These are phyloP conservation scores for Oryzias javanicus DNA, from an alignment of 2,113 vertebrate genomes.

Conservation along the genomic window DNA sequence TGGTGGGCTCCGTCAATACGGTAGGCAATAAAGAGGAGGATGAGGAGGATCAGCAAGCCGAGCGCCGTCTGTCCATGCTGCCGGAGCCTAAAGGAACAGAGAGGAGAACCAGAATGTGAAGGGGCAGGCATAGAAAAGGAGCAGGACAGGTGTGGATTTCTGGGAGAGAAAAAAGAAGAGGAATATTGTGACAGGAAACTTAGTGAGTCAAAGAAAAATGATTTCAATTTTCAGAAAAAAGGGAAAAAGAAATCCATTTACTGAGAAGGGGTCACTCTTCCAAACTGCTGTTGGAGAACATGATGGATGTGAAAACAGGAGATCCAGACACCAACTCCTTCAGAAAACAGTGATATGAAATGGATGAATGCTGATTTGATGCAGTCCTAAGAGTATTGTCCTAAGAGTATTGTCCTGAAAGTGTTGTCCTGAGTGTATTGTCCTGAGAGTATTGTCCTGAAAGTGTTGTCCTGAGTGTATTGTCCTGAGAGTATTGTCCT, in stretches of 20 bases:
- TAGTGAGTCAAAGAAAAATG: constrained; percentile 10
- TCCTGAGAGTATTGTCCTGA: too few relatives aligned
- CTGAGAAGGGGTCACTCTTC: constrained; percentile 11
- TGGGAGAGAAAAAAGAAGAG: constrained; percentile 9
- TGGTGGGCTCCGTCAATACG: constrained; percentile 87
- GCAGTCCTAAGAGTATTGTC: too few relatives aligned
- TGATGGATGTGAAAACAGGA: not conserved
- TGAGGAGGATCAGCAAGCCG: constrained; percentile 75
- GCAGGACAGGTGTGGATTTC: not conserved
- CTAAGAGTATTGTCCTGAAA: too few relatives aligned
- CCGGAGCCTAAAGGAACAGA: constrained; percentile 83
- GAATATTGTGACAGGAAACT: not conserved
- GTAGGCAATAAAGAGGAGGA: constrained; percentile 78
- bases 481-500: too few relatives aligned
- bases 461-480: too few relatives aligned
- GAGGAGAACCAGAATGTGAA: constrained; percentile 2
- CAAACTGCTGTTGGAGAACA: not conserved
- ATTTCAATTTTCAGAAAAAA: not conserved
- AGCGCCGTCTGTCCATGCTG: constrained; percentile 79
- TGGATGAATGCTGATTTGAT: too few relatives aligned
- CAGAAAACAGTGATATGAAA: too few relatives aligned
- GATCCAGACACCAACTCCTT: too few relatives aligned
- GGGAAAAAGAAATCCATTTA: constrained; percentile 15
- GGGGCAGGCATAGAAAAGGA: not conserved
- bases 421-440: too few relatives aligned